Conservation (phyloP, 1,140 invertebrate species). For the Saccostrea cuccullata region DNA sequence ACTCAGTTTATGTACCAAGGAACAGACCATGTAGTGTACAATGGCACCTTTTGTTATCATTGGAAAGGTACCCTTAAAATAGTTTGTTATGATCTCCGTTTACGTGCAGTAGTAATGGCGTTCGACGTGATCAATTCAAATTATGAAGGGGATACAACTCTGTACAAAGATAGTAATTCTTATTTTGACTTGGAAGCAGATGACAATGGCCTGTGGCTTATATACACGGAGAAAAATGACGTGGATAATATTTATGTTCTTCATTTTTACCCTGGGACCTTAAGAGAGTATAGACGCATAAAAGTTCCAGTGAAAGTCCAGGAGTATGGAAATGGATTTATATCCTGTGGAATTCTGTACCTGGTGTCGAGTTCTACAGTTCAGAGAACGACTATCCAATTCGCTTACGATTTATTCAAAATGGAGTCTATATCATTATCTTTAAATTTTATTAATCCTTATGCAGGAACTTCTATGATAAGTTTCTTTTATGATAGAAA, state of each 20-base stretch:
- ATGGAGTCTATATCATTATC: neutral
- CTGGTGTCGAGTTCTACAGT: conserved; percentile 4
- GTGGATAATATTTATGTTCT: neutral
- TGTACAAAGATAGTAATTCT: neutral
- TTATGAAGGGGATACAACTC: neutral
- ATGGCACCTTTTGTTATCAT: conserved; percentile 18
- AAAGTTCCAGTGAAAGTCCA: neutral
- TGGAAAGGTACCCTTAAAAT: neutral
- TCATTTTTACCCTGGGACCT: neutral
- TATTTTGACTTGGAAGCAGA: conserved; percentile 19
- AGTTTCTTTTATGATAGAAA: conserved; percentile 11
- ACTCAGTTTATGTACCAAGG: conserved; percentile 2
- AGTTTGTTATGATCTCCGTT: conserved; percentile 6
- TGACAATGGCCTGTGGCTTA: neutral
- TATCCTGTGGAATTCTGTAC: conserved; percentile 26
- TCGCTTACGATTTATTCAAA: conserved; percentile 10
- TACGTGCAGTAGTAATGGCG: neutral
- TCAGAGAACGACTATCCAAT: neutral
- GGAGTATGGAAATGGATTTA: neutral
- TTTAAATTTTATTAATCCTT: conserved; percentile 15
- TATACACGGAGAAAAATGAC: neutral
- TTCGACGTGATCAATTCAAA: neutral
- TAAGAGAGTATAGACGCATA: conserved; percentile 13
- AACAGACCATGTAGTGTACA: conserved; percentile 1
- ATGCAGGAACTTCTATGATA: conserved; percentile 19